These are phyloP conservation scores for Athalia rosae DNA, from an alignment of 2,888 invertebrate species.

Conservation along the genomic window DNA sequence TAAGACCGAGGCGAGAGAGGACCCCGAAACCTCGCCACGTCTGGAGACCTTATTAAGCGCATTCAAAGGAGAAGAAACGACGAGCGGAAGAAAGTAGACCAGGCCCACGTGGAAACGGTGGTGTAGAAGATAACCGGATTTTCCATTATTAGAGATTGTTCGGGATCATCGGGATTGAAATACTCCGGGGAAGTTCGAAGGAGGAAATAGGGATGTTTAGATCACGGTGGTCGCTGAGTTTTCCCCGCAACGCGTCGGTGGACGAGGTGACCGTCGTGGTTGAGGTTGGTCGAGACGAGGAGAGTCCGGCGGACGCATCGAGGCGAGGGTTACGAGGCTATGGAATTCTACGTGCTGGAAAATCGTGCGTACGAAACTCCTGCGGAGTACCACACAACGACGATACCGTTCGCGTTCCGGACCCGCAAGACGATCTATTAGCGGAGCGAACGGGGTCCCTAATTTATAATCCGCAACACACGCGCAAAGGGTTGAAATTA, in stretches of 20 bases:
- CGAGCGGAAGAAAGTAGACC: background rate
- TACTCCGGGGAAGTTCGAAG: slow-evolving; percentile 11
- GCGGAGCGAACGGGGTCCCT: too few species aligned
- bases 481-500: too few species aligned
- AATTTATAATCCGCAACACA: too few species aligned
- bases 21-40: slow-evolving; percentile 71
- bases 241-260: slow-evolving; percentile 36
- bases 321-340: background rate
- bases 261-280: slow-evolving; percentile 44
- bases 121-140: slow-evolving; percentile 3
- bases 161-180: background rate
- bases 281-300: slow-evolving; percentile 33
- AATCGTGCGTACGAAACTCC: background rate
- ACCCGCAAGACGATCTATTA: too few species aligned
- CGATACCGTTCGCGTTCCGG: too few species aligned
- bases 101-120: background rate
- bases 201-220: slow-evolving; percentile 42
- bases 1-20: slow-evolving; percentile 65
- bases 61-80: background rate
- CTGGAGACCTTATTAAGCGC: slow-evolving; percentile 69
- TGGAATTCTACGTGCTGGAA: slow-evolving; percentile 15
- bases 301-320: background rate
- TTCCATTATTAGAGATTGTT: background rate
- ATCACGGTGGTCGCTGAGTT: slow-evolving; percentile 42
- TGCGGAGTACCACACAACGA: too few species aligned